Evolutionary conservation across 2,797 vertebrate genomes (phyloP), one percentile per base, ranked within the genome.

Genomic region (Ciconia nigra): DNA sequence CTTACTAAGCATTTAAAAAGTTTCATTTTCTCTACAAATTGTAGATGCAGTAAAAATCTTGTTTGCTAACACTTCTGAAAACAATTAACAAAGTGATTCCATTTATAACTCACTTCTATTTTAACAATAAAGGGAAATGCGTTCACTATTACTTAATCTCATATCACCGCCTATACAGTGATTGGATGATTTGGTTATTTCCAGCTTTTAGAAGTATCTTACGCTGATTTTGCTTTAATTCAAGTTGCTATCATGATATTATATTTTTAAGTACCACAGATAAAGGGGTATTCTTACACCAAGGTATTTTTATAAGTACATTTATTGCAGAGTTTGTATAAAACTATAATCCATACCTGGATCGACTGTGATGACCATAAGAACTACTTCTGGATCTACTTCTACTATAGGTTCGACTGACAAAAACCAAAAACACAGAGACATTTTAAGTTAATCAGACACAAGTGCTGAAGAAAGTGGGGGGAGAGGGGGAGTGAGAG

Each of bases 361-460:
- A 99, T 81, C 99, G 99, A 86, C 98, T 98, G 62, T 91, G 98
- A 51, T 97, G 98, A 83, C 97, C 97, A 1, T 98, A 98, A 0
- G 99, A 99, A 70, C 97, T 98, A 97, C 99, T 99, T 97, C 99
- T 98, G 92, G 99, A 99, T 63, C 98, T 98, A 97, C 99, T 99
- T 95, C 99, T 98, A 66, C 99, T 99, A 52, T 99, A 99, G 1
- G 98, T 98, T 95, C 98, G 98, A 92, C 98, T 98, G 96, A 67
- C 4, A 95, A 93, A 73, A 96, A 52, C 6, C 6, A 96, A 54
- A 81, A 67, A 8, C 57, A 84, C 7, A 87, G 69, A 87, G 44
- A 10, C 15, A 19, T 44, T 49, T 83, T 41, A 11, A 57, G 28
- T 39, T 57, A 66, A 59, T 7, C n/a, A 15, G 11, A 26, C 29